Evolutionary conservation across 2,113 vertebrate genomes (phyloP).

Genomic region (Todiramphus chloris): DNA sequence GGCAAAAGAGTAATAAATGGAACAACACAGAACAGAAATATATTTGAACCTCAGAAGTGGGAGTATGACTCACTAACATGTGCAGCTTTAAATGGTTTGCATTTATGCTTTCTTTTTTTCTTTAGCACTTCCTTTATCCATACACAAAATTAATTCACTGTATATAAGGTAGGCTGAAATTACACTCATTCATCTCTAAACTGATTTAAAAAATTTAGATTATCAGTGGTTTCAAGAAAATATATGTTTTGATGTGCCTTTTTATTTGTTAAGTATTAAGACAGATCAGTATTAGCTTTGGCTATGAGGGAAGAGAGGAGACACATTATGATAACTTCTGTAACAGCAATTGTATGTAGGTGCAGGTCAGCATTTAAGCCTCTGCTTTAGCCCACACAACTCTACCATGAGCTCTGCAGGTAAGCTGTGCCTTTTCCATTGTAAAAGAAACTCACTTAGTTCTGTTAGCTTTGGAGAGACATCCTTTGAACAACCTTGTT

Average conservation of each 20-base stretch:
- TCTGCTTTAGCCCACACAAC: not conserved
- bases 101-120: not conserved
- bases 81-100: not conserved
- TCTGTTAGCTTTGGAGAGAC: conserved; percentile 20
- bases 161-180: not conserved
- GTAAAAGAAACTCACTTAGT: not conserved
- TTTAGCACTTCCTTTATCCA: not conserved
- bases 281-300: not conserved
- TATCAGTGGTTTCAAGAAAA: not conserved
- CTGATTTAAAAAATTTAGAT: not conserved
- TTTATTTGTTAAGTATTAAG: not conserved
- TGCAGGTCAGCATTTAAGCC: not conserved
- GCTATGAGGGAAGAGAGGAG: not conserved
- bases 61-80: not conserved
- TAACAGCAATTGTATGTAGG: not conserved
- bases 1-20: not conserved
- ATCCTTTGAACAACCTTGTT: not conserved
- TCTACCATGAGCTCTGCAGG: not conserved
- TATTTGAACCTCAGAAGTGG: not conserved
- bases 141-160: not conserved
- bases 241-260: fast-evolving
- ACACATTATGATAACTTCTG: fast-evolving
- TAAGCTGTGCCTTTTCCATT: not conserved
- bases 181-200: not conserved
- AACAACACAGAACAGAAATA: not conserved